These are phyloP conservation scores for Eidolon dupreanum DNA, from an alignment of 2,797 vertebrate species.

Conservation along the genomic window DNA sequence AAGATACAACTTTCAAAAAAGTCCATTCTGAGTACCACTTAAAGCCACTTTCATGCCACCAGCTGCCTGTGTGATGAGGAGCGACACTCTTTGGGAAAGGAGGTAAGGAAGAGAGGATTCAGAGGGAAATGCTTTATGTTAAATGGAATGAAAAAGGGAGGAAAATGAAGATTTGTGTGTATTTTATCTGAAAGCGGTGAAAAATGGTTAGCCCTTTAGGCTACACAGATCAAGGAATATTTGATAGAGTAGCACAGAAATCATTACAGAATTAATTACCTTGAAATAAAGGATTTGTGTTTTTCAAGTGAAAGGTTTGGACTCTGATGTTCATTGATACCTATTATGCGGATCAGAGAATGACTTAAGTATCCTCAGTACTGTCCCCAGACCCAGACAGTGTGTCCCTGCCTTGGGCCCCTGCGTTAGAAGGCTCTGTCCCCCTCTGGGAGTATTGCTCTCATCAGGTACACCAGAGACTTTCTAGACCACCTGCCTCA, in stretches of 20 bases:
- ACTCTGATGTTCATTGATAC: neutral
- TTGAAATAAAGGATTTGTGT: neutral
- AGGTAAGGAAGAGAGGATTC: neutral
- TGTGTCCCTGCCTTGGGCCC: neutral
- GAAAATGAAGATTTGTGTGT: conserved; percentile 30
- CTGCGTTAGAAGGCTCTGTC: neutral
- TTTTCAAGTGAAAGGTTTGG: neutral
- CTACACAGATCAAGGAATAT: neutral
- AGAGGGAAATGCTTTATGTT: neutral
- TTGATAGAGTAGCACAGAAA: neutral
- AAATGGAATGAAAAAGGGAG: neutral
- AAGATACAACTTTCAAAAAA: neutral
- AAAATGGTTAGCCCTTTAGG: neutral
- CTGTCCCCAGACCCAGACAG: neutral
- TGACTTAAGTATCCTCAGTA: fast-evolving
- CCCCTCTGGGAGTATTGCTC: neutral
- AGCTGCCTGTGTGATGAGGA: neutral
- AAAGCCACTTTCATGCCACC: neutral
- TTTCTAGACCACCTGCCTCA: neutral
- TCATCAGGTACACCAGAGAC: neutral
- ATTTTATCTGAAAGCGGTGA: neutral
- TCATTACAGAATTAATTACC: conserved; percentile 10
- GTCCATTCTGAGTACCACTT: neutral
- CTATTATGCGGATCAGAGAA: neutral
- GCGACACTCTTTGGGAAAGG: neutral